phyloP scores from a whole-genome alignment of 2,888 invertebrate genomes.

The Netelia fuscicornis region DNA sequence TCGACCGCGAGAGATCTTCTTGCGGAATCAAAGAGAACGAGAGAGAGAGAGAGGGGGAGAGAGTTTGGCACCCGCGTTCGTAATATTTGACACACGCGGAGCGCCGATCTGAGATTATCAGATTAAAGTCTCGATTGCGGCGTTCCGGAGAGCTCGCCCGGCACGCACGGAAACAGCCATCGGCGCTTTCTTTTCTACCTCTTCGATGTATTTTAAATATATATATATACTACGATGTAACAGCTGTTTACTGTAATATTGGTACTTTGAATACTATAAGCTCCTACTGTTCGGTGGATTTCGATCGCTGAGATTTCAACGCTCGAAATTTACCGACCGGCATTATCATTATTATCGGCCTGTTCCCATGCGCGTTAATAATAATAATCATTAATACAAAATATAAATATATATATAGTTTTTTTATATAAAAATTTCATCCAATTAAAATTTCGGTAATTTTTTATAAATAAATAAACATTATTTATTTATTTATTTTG shows the following conservation, averaged over 20 bases:
- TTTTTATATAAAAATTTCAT: neutral
- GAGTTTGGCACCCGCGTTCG: constrained; percentile 77
- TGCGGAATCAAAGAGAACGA: constrained; percentile 32
- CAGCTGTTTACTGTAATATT: neutral
- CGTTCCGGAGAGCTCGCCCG: constrained; percentile 23
- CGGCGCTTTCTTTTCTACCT: constrained; percentile 49
- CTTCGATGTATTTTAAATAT: neutral
- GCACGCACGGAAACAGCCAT: constrained; percentile 44
- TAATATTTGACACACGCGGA: constrained; percentile 82
- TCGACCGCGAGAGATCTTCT: constrained; percentile 22
- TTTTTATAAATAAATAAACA: too few relatives aligned
- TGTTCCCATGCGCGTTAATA: constrained; percentile 18
- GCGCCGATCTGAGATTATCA: constrained; percentile 81
- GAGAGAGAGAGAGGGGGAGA: constrained; percentile 10
- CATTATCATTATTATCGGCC: neutral
- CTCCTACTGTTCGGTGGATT: constrained; percentile 54
- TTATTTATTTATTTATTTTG: too few relatives aligned
- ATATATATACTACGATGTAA: neutral
- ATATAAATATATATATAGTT: neutral
- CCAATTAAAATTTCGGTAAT: neutral
- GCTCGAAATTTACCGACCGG: neutral
- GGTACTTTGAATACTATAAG: constrained; percentile 32
- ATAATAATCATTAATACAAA: constrained; percentile 34
- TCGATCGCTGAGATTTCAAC: constrained; percentile 39
- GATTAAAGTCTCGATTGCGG: constrained; percentile 75